Evolutionary conservation across 2,797 vertebrate species (phyloP), one percentile per base, ranked within the genome.

Genomic region (Anabas testudineus): DNA sequence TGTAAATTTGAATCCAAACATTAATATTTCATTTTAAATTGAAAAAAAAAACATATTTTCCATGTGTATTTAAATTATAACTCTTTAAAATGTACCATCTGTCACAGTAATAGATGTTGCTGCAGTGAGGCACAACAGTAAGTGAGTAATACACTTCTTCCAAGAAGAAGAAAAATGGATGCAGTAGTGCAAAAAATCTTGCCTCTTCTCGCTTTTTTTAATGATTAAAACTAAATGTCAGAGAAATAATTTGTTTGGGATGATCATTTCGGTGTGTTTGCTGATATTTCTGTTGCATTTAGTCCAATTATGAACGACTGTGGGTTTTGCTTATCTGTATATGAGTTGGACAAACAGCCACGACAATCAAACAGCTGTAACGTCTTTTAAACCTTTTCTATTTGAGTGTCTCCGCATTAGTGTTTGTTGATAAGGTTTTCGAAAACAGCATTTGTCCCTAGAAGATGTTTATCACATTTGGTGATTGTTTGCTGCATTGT

Each of bases 311-410:
- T 12, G 39, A 45, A 71, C 24, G 3, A 32, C 59, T 24, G 37
- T 75, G 54, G 67, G 67, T 63, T 80, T 71, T 67, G 41, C 71
- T 74, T 76, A 55, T 85, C 80, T 83, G 52, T 37, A 37, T 37
- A 3, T 71, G 36, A 58, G 52, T 47, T 4, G 65, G 80, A 83
- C 67, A 74, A 75, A 67, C 68, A 53, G 61, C 43, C 30, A 12
- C 67, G 54, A 51, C 68, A 86, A 80, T 86, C 73, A 79, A 48
- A 76, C 53, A 58, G 36, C 59, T 37, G 26, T 66, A 22, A 47
- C 42, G 67, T 49, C 55, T 54, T 53, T 36, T 18, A 73, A 74
- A 60, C 67, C 60, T 42, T 59, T 59, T 75, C 60, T 59, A 14
- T 30, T 67, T 10, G 5, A 57, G 54, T 56, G 61, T 49, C 55